A percentile compares a stretch with the other conserved stretches of the same genome.
These are phyloP conservation scores for Nasua narica DNA, from an alignment of 2,797 vertebrate species.

Conservation along the genomic window DNA sequence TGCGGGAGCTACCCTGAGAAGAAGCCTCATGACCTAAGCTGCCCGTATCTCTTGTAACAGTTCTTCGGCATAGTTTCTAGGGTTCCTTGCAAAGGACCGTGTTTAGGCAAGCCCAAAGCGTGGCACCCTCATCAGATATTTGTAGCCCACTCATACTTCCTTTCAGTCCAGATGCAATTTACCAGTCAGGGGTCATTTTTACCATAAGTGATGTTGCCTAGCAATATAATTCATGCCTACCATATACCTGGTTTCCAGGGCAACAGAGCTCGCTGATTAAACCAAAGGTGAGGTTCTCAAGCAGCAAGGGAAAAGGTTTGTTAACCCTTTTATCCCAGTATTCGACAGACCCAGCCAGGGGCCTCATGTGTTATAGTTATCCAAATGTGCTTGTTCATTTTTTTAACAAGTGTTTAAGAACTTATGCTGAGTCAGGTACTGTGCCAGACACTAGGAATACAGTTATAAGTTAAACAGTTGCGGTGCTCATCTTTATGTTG, in stretches of 20 bases:
- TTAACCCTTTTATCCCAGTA: conserved; percentile 21
- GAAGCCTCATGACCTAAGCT: not conserved
- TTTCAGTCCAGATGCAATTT: not conserved
- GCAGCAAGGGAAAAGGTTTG: conserved; percentile 6
- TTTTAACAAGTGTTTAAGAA: conserved; percentile 4
- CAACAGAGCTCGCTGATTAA: conserved; percentile 48
- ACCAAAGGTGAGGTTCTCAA: conserved; percentile 47
- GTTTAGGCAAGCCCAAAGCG: not conserved
- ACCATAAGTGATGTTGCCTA: conserved; percentile 43
- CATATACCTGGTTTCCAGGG: conserved; percentile 66
- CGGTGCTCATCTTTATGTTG: not conserved
- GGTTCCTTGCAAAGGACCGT: not conserved
- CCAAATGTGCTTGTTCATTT: not conserved
- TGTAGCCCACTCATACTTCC: not conserved
- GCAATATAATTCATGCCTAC: conserved; percentile 45
- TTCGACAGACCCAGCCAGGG: not conserved
- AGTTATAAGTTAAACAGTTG: not conserved
- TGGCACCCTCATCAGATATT: not conserved
- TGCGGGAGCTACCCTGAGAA: not conserved
- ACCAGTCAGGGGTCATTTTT: conserved; percentile 12
- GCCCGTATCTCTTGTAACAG: not conserved
- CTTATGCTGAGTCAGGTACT: not conserved
- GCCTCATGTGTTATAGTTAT: not conserved
- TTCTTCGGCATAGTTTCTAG: not conserved
- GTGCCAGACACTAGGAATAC: not conserved